Conservation (phyloP, 2,113 vertebrate genomes). For the Dryoscopus gambensis region DNA sequence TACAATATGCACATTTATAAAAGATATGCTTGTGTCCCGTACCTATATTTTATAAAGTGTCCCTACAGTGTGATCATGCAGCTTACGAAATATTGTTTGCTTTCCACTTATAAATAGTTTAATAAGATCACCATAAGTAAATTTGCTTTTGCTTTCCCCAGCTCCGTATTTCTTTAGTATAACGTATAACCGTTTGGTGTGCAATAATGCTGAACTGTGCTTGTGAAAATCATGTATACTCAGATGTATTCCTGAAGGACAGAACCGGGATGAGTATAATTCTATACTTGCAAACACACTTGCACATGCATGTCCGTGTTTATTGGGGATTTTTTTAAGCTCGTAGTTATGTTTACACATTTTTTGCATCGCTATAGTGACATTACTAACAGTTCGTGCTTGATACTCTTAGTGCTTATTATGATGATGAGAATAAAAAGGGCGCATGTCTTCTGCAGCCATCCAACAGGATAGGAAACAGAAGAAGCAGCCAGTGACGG, state of each 20-base stretch:
- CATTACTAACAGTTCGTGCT: neutral
- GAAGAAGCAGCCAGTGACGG: fast-evolving
- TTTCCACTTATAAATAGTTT: neutral
- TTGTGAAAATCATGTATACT: neutral
- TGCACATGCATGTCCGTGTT: neutral
- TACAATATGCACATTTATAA: no score
- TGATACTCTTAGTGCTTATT: neutral
- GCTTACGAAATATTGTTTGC: neutral
- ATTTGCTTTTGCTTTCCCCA: neutral
- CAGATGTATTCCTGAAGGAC: neutral
- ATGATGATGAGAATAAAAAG: neutral
- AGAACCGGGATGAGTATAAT: neutral
- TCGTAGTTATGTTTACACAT: neutral
- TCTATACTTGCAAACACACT: neutral
- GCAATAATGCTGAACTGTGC: neutral
- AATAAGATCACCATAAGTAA: neutral
- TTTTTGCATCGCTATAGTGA: neutral
- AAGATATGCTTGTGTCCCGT: neutral
- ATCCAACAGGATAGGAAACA: neutral
- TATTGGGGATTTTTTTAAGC: neutral
- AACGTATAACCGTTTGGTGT: fast-evolving
- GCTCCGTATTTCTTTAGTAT: neutral
- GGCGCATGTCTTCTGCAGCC: neutral
- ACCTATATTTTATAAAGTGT: neutral
- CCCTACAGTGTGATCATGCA: neutral